Evolutionary conservation across 2,113 vertebrate species (phyloP).

Genomic region (Catharus minimus): DNA sequence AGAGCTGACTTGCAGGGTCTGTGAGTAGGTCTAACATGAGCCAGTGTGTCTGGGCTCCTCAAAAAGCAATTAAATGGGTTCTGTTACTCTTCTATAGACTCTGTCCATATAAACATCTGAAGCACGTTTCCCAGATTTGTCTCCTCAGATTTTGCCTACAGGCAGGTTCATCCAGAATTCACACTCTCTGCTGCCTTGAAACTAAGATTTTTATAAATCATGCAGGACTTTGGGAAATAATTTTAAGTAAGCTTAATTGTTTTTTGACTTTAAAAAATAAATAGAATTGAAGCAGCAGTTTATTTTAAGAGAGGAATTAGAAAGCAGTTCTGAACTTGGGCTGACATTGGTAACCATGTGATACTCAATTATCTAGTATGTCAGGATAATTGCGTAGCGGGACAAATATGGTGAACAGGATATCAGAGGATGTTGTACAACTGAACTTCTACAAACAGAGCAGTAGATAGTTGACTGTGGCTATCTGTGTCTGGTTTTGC

Average conservation of each 20-base stretch:
- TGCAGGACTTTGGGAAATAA: background rate
- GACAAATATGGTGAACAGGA: background rate
- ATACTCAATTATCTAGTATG: background rate
- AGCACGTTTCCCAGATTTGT: background rate
- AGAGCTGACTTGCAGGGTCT: background rate
- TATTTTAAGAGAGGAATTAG: background rate
- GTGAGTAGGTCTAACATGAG: background rate
- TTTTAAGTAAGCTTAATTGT: background rate
- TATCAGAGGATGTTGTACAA: background rate
- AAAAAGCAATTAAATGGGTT: background rate
- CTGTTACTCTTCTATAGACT: background rate
- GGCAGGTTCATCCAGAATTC: background rate
- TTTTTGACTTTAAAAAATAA: background rate
- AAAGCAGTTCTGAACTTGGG: background rate
- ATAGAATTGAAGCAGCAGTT: background rate
- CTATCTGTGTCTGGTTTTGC: background rate
- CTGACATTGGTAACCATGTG: background rate
- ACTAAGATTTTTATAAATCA: background rate
- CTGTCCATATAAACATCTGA: background rate
- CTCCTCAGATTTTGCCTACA: background rate
- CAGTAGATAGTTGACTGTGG: background rate
- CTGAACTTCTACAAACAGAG: background rate
- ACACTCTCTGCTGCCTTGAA: background rate
- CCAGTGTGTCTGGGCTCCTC: background rate
- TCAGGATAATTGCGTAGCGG: background rate